Conservation (phyloP, 2,888 invertebrate genomes). For the Endotricha flammealis region DNA sequence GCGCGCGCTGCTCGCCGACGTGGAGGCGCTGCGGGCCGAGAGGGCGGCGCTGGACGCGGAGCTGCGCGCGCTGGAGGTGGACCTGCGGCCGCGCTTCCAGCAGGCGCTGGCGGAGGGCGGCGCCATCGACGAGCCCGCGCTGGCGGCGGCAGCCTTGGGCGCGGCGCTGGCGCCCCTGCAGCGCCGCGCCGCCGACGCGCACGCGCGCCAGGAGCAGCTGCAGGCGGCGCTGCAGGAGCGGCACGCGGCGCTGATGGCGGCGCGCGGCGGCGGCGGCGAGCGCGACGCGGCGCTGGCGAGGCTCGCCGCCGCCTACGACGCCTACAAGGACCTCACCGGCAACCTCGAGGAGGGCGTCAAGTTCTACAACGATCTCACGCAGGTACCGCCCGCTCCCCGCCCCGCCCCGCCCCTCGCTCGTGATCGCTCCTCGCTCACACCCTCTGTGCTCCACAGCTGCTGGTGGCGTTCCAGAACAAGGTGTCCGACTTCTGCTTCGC, state of each 20-base stretch:
- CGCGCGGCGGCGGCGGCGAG: conserved; percentile 78
- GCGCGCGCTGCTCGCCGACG: conserved; percentile 85
- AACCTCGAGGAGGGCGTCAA: conserved; percentile 98
- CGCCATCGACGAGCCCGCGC: conserved; percentile 88
- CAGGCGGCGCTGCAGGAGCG: conserved; percentile 67
- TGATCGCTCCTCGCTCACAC: too few species aligned
- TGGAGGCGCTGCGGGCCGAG: conserved; percentile 91
- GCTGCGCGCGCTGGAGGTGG: conserved; percentile 80
- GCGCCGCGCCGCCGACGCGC: conserved; percentile 81
- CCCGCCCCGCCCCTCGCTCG: too few species aligned
- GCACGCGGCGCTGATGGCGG: conserved; percentile 78
- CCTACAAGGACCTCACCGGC: conserved; percentile 91
- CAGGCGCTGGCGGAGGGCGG: conserved; percentile 92
- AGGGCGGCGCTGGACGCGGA: conserved; percentile 89
- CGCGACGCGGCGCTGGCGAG: conserved; percentile 90
- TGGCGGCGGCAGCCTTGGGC: conserved; percentile 90
- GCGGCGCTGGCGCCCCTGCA: conserved; percentile 87
- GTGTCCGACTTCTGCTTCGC: conserved; percentile 99
- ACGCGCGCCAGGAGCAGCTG: conserved; percentile 81
- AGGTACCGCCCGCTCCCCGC: conserved; percentile 72
- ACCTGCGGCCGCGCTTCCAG: conserved; percentile 90
- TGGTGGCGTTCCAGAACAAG: conserved; percentile 97
- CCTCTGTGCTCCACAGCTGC: too few species aligned
- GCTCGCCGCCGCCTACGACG: conserved; percentile 94
- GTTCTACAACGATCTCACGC: conserved; percentile 96